Base-by-base conservation (phyloP, 2,888 invertebrate species). In the Hipparchia sbordonii region DNA sequence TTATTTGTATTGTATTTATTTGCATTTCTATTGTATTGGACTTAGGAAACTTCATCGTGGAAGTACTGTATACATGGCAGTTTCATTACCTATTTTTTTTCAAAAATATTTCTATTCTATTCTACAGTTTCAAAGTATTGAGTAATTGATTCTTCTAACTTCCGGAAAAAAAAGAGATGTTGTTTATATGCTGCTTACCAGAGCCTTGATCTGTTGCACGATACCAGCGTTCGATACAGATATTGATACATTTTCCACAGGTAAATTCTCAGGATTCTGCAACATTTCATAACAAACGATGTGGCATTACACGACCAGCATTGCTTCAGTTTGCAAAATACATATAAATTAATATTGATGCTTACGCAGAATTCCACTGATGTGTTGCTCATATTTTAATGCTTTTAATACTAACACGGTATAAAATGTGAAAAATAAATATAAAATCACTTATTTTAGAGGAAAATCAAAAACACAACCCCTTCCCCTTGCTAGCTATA, bases 191-290 rank as follows among this genome's bases (percentile, higher is more conserved):
- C 12, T 33, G 80, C 92, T 91, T 89, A 96, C 96, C 92, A 97
- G 90, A 68, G 96, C 96, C 77, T 96, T 94, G 66, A 96, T 87
- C 77, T 92, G 86, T 74, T 92, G 89, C 4, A 89, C 82, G 12
- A 95, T 88, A 8, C 96, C 96, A 75, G 94, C 91, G 75, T 92
- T 92, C 46, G 87, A 86, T 3, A 95, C 84, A 13, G 82, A 79
- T 69, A 95, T 78, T 13, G 85, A 88, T 70, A 95, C 78, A 66
- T 89, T 86, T 79, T 95, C 95, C 67, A 95, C 89, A 0, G 95
- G 95, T 77, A 95, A 88, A 79, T 94, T 94, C 61, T 94, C 89
- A 39, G 95, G 94, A 83, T 96, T 96, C 96, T 96, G 84, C 82
- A 87, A 89, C 77, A 51, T 69, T 67, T 71, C 63, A 56, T 45